Evolutionary conservation across 2,113 vertebrate species (phyloP).

Genomic region (Sterna hirundo): DNA sequence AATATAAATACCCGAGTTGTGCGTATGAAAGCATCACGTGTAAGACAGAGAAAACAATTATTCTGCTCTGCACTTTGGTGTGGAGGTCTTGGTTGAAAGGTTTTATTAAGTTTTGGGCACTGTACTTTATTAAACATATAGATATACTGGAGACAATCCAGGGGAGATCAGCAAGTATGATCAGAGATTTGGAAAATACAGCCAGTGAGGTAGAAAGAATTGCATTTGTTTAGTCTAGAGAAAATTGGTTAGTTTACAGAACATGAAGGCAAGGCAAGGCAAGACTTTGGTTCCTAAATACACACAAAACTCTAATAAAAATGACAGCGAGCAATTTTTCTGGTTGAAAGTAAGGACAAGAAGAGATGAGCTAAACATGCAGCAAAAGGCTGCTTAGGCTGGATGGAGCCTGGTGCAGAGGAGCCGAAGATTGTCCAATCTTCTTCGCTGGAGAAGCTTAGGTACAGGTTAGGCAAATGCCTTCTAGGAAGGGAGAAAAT

Average conservation of each 20-base stretch:
- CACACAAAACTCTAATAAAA: background rate
- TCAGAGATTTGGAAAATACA: background rate
- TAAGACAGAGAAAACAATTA: background rate
- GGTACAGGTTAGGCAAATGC: background rate
- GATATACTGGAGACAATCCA: background rate
- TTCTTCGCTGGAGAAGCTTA: background rate
- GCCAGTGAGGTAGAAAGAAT: background rate
- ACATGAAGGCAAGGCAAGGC: background rate
- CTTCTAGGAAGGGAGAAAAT: background rate
- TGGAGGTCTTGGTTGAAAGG: background rate
- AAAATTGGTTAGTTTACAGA: background rate
- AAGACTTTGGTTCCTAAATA: background rate
- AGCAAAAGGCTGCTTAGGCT: background rate
- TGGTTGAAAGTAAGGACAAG: background rate
- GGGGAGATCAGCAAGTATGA: background rate
- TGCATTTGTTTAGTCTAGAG: slow-evolving; percentile 29
- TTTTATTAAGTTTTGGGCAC: background rate
- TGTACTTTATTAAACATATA: background rate
- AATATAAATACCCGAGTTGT: background rate
- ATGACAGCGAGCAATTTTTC: background rate
- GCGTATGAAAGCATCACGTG: background rate
- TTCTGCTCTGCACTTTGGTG: background rate
- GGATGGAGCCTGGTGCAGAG: background rate
- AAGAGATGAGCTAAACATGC: background rate
- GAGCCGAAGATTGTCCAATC: background rate